Evolutionary conservation across 2,888 invertebrate species (phyloP), one percentile per base, ranked within the genome.

Genomic region (Xiphydria camelus): DNA sequence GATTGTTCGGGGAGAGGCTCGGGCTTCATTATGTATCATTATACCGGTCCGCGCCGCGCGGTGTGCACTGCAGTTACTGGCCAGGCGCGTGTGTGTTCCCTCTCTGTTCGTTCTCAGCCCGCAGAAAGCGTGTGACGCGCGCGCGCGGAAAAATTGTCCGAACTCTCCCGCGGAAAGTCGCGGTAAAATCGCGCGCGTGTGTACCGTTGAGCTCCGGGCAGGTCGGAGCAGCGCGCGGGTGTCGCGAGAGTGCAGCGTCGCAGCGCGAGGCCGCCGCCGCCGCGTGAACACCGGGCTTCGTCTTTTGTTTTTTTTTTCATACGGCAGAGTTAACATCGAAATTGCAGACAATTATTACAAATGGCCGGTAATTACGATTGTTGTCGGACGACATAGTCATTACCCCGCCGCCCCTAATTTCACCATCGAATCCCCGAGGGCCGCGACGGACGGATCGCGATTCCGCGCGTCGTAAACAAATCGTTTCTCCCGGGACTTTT

Each of bases 11-110:
- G 73, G 74, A 73, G 70, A 69, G 72, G 70, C 70, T 70, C 68
- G 45, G 66, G 68, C 70, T 75, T 75, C 73, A 75, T 75, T 75
- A 75, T 75, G 75, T 75, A 73, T 75, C 75, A 75, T 75, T 75
- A 75, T 75, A 75, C 74, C 72, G 73, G 73, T 74, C 71, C 71
- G 71, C 74, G 73, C 72, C 75, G 74, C 72, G 71, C 73, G 70
- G 75, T 73, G 74, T 75, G 69, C 73, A 74, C 73, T 71, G 68
- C 72, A 67, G 70, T 70, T 72, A 71, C 64, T 66, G 65, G 56
- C 57, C 60, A 61, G 70, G 62, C 61, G 73, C 67, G 71, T 61
- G 71, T 70, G 68, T 68, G 64, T 61, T 64, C 57, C 61, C 64
- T 64, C 62, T 60, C 65, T 29, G 29, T 29, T 29, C 14, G 29